Evolutionary conservation across 2,888 invertebrate species (phyloP).

Genomic region (Pachycephus smyrnensis): DNA sequence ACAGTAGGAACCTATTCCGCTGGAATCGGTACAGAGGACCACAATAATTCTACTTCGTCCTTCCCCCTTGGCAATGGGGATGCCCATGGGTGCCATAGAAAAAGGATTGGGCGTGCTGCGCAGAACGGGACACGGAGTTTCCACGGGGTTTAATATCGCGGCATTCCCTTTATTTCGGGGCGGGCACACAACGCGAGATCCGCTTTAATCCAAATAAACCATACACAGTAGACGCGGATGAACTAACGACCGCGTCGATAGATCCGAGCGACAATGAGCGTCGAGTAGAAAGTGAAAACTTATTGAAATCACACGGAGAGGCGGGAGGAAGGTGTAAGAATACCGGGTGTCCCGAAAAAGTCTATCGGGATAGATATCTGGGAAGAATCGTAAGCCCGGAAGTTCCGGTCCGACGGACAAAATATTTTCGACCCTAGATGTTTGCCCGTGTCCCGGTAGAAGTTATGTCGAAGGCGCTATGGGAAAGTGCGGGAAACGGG

Average conservation of each 20-base stretch:
- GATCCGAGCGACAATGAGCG: not conserved
- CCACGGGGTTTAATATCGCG: constrained; percentile 54
- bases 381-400: not conserved
- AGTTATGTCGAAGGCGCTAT: constrained; percentile 32
- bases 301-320: too few relatives aligned
- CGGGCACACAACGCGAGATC: constrained; percentile 52
- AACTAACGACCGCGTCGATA: constrained; percentile 6
- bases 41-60: constrained; percentile 3
- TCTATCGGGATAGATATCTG: too few relatives aligned
- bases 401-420: constrained; percentile 30
- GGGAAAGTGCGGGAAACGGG: constrained; percentile 3
- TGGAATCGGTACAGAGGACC: not conserved
- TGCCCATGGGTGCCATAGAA: constrained; percentile 8
- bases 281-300: too few relatives aligned
- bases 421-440: constrained; percentile 39
- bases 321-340: too few relatives aligned
- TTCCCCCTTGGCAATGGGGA: not conserved
- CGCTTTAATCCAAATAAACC: constrained; percentile 61
- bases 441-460: constrained; percentile 42
- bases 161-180: constrained; percentile 60
- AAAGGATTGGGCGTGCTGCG: constrained; percentile 20
- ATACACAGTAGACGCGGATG: constrained; percentile 33
- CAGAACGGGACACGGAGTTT: constrained; percentile 22
- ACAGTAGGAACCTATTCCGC: not conserved
- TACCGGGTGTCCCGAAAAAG: too few relatives aligned